Percentiles rank a stretch among this genome's conserved stretches.
phyloP scores from a whole-genome alignment of 2,888 invertebrate genomes.

The Thymelicus sylvestris region DNA sequence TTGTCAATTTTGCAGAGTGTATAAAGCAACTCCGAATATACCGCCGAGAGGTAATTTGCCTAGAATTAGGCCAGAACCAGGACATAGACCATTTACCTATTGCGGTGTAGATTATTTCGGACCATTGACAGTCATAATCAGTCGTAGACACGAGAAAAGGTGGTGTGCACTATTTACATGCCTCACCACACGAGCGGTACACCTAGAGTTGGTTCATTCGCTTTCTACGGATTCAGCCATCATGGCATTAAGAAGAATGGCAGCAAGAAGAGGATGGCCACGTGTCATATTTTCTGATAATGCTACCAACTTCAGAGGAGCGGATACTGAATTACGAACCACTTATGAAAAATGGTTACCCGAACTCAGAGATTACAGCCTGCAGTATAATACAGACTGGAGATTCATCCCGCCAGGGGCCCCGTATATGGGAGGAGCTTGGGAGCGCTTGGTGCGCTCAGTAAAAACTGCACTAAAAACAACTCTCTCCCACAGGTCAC shows the following conservation, averaged over 20 bases:
- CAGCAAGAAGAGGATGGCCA: constrained; percentile 43
- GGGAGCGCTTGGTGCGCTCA: constrained; percentile 42
- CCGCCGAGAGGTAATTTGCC: constrained; percentile 1
- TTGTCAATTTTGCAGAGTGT: no score
- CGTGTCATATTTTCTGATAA: constrained; percentile 38
- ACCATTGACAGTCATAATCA: constrained; percentile 37
- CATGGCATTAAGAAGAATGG: constrained; percentile 46
- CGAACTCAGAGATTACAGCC: background rate
- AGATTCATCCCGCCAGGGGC: constrained; percentile 35
- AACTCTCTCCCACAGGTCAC: background rate
- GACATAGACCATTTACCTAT: constrained; percentile 35
- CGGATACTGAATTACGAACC: constrained; percentile 37
- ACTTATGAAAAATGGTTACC: background rate
- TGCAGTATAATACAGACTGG: background rate
- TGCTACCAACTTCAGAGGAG: constrained; percentile 45
- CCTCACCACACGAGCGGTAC: constrained; percentile 22
- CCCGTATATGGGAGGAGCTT: constrained; percentile 41
- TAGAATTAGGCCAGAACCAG: background rate
- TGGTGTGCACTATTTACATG: constrained; percentile 42
- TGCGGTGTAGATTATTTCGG: constrained; percentile 43
- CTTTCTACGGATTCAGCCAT: constrained; percentile 42
- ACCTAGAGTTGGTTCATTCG: constrained; percentile 26
- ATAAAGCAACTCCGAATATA: no score
- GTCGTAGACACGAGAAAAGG: constrained; percentile 38
- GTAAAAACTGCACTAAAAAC: constrained; percentile 39